Conservation (phyloP, 2,113 vertebrate species). For the Erythrolamprus reginae region DNA sequence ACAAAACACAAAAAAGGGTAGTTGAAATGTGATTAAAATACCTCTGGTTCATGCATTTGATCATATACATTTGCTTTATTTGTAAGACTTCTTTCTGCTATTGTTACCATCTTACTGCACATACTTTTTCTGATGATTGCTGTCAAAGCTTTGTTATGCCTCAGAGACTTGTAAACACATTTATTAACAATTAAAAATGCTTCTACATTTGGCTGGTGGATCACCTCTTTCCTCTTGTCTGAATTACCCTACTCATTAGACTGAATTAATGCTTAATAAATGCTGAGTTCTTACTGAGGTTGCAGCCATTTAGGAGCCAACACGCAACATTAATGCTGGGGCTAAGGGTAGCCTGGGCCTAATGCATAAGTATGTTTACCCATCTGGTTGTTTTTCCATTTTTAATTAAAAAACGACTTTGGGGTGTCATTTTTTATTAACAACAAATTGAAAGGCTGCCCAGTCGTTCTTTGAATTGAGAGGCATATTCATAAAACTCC, state of each 20-base stretch:
- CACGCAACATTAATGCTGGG: constrained; percentile 10
- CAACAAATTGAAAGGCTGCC: constrained; percentile 29
- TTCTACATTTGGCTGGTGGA: constrained; percentile 15
- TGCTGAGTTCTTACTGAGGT: constrained; percentile 24
- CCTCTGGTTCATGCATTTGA: background rate
- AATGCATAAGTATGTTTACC: constrained; percentile 26
- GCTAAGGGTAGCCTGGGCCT: constrained; percentile 27
- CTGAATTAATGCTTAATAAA: constrained; percentile 36
- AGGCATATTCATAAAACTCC: background rate
- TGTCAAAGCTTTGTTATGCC: constrained; percentile 2
- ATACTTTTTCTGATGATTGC: constrained; percentile 10
- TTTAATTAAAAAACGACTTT: constrained; percentile 65
- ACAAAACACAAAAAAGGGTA: background rate
- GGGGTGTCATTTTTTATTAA: constrained; percentile 50
- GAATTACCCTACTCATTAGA: constrained; percentile 48
- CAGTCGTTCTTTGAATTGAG: background rate
- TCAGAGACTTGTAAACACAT: constrained; percentile 25
- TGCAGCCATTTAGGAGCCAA: constrained; percentile 30
- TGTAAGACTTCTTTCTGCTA: constrained; percentile 1
- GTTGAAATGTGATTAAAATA: background rate
- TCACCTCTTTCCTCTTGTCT: constrained; percentile 20
- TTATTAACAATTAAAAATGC: constrained; percentile 36
- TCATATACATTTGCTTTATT: background rate
- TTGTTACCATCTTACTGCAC: background rate
- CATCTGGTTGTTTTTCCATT: constrained; percentile 48